phyloP scores from a whole-genome alignment of 2,113 vertebrate species.

The Psittacula cyanocephala region DNA sequence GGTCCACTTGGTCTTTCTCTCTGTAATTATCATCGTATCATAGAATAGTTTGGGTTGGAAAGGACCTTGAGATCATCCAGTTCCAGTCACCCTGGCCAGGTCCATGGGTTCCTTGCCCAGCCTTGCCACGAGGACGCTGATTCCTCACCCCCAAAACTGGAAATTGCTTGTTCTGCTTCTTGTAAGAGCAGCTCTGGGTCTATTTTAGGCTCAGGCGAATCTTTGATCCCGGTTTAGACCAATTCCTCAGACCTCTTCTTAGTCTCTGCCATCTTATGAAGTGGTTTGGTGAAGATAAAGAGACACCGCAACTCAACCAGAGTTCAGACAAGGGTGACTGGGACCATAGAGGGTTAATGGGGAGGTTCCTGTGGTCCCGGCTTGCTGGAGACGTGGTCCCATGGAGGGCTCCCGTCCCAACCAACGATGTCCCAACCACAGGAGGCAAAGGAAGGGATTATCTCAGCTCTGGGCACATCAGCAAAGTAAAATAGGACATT shows the following conservation, averaged over 20 bases:
- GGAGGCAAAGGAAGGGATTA: neutral
- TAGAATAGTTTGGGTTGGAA: neutral
- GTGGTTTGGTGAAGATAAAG: neutral
- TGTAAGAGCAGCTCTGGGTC: neutral
- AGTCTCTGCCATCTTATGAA: neutral
- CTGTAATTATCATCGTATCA: neutral
- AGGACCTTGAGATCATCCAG: neutral
- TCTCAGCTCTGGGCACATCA: neutral
- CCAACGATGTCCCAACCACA: neutral
- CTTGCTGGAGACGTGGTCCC: neutral
- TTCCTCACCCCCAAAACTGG: neutral
- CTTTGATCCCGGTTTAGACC: neutral
- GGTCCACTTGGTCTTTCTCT: neutral
- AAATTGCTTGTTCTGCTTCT: neutral
- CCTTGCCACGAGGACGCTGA: neutral
- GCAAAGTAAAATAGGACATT: neutral
- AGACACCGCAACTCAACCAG: fast-evolving
- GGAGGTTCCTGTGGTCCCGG: neutral
- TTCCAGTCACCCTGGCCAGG: neutral
- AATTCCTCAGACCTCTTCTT: neutral
- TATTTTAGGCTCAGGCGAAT: neutral
- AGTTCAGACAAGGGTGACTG: neutral
- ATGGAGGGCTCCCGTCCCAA: fast-evolving
- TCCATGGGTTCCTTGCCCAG: neutral
- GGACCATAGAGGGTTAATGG: neutral